Evolutionary conservation across 2,113 vertebrate species (phyloP).

Genomic region (Pungitius pungitius): DNA sequence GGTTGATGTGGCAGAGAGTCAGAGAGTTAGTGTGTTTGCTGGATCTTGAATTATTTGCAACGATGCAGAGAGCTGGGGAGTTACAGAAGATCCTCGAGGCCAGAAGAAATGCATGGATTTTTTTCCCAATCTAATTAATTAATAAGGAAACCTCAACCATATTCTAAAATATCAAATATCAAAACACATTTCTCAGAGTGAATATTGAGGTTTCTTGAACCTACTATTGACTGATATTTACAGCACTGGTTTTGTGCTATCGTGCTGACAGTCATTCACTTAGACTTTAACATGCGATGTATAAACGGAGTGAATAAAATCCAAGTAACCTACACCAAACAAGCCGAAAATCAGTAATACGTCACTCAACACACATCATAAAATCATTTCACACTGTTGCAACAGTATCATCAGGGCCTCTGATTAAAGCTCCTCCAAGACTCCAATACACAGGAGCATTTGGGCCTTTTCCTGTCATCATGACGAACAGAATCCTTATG

Average conservation of each 20-base stretch:
- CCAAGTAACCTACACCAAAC: not conserved
- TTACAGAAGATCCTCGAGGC: not conserved
- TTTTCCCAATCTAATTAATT: not conserved
- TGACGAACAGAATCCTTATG: slow-evolving; percentile 13
- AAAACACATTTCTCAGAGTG: not conserved
- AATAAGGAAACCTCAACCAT: too few relatives aligned
- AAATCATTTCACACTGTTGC: not conserved
- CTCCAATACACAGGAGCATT: not conserved
- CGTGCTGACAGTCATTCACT: not conserved
- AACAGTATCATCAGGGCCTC: not conserved
- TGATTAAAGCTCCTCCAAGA: slow-evolving; percentile 8
- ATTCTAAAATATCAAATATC: too few relatives aligned
- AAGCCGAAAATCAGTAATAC: slow-evolving; percentile 1
- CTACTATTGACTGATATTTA: not conserved
- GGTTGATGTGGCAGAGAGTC: slow-evolving; percentile 14
- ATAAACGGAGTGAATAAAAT: not conserved
- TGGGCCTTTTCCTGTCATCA: not conserved
- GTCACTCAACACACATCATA: not conserved
- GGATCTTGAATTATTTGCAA: slow-evolving; percentile 10
- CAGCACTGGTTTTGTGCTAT: not conserved
- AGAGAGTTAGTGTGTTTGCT: not conserved
- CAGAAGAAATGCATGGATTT: not conserved
- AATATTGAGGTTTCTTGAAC: not conserved
- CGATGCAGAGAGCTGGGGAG: not conserved
- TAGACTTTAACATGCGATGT: not conserved